Conservation (phyloP, 2,888 invertebrate genomes). For the Nebria brevicollis region DNA sequence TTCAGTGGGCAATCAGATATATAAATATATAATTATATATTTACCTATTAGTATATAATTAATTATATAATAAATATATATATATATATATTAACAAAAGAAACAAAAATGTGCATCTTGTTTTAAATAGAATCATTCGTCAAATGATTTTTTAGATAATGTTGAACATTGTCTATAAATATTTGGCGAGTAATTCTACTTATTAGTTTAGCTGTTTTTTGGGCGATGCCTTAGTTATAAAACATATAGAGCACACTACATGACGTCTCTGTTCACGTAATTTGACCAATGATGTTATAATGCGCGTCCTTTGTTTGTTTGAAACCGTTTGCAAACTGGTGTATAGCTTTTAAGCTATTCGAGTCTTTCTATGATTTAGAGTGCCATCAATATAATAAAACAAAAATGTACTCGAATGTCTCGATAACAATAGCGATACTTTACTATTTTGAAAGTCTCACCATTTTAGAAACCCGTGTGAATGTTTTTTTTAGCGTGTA, state of each 20-base stretch:
- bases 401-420: not conserved
- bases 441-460: not conserved
- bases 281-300: no score
- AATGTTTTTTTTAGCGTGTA: constrained; percentile 40
- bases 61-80: not conserved
- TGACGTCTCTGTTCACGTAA: no score
- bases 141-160: not conserved
- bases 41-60: not conserved
- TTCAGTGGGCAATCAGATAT: constrained; percentile 33
- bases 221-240: no score
- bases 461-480: constrained; percentile 25
- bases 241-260: no score
- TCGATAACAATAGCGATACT: not conserved
- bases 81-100: not conserved
- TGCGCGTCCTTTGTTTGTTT: no score
- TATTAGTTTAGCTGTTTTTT: not conserved
- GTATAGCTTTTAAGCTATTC: not conserved
- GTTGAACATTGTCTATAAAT: not conserved
- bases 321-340: no score
- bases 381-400: not conserved
- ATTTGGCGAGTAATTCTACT: not conserved
- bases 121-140: not conserved
- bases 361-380: not conserved
- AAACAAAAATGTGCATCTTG: constrained; percentile 8
- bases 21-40: constrained; percentile 12